These are phyloP conservation scores for Elephantulus edwardii DNA, from an alignment of 2,113 vertebrate genomes.

Conservation along the genomic window DNA sequence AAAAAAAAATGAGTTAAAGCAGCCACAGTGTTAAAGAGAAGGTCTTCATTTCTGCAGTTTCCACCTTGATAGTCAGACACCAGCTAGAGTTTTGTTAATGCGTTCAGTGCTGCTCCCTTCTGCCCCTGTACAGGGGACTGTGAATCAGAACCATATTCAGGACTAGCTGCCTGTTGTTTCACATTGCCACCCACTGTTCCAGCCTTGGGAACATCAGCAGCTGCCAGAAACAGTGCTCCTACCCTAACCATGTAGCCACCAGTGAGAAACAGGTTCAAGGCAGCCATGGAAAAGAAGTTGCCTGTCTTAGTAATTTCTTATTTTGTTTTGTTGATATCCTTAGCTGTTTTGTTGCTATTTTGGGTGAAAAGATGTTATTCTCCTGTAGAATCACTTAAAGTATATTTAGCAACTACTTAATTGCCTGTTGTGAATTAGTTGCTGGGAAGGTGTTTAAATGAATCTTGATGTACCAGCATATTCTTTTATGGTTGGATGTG, in stretches of 20 bases:
- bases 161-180: constrained; percentile 40
- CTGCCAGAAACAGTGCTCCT: background rate
- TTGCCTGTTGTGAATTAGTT: constrained; percentile 73
- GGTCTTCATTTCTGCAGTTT: background rate
- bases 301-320: constrained; percentile 70
- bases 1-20: constrained; percentile 55
- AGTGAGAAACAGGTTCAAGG: constrained; percentile 50
- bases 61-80: constrained; percentile 24
- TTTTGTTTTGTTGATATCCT: constrained; percentile 74
- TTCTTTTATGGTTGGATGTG: constrained; percentile 53
- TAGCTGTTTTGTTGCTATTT: constrained; percentile 69
- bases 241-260: background rate
- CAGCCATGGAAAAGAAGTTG: constrained; percentile 71
- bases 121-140: constrained; percentile 50
- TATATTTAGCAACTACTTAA: constrained; percentile 75
- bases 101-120: constrained; percentile 24
- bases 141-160: constrained; percentile 62
- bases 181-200: background rate
- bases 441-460: constrained; percentile 71
- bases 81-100: constrained; percentile 66
- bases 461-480: constrained; percentile 66
- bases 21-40: constrained; percentile 7
- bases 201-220: background rate
- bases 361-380: constrained; percentile 76
- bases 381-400: constrained; percentile 69